Evolutionary conservation across 2,888 invertebrate species (phyloP), one percentile per base, ranked within the genome.

Genomic region (Minunthozetes semirufus): DNA sequence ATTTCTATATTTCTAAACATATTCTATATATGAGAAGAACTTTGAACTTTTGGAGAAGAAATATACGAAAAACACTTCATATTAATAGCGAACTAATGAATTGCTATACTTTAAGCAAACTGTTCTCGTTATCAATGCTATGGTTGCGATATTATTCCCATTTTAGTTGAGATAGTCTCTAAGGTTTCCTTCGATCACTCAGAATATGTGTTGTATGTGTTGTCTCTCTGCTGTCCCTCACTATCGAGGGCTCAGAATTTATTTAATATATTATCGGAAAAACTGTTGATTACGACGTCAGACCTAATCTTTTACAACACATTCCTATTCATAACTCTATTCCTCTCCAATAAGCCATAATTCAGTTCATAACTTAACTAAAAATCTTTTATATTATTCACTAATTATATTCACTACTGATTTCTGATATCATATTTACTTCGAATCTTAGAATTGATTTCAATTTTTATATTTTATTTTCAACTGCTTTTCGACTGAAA

Each of bases 301-400:
- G 53, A 22, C 25, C 53, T 53, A 53, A 53, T 53, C 53, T 53
- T 53, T 53, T 53, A 53, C 53, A 53, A 53, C 53, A 53, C 53
- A 53, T 53, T 53, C 53, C 53, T 53, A 53, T 53, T 53, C 19
- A 53, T 53, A 25, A 42, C 42, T 42, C 42, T 42, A 42, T 42
- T 42, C 42, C 42, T 42, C 42, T 42, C 8, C 13, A 1, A 13
- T 13, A 13, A 42, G 42, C 42, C 42, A 42, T 42, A 42, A 42
- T 13, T 42, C 11, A 42, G 42, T 42, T 42, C 42, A 42, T 42
- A 42, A 42, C 42, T 42, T 42, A 42, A 42, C 42, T 42, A 42
- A 42, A 42, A 42, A 42, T 42, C 42, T 42, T 42, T 42, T 42
- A 42, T 42, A 42, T 42, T 42, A 42, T 42, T 42, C 42, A 42